A percentile compares a stretch with the other conserved stretches of the same genome.
phyloP scores from a whole-genome alignment of 1,140 invertebrate genomes.

The Psix sp. region DNA sequence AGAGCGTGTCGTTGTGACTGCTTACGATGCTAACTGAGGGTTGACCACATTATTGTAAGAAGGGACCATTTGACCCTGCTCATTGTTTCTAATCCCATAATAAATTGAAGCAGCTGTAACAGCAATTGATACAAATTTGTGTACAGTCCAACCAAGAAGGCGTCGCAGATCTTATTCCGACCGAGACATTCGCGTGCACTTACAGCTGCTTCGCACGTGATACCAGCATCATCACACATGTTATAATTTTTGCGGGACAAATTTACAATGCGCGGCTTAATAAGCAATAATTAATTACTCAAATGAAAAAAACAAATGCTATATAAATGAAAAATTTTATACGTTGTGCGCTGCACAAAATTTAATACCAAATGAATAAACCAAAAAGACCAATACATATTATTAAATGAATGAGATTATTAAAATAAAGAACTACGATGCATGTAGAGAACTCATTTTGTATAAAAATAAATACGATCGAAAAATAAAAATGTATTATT shows the following conservation, averaged over 20 bases:
- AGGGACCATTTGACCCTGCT: constrained; percentile 73
- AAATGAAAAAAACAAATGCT: no score
- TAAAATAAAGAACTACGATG: no score
- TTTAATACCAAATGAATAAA: no score
- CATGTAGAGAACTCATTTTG: no score
- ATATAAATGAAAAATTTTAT: no score
- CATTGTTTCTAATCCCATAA: constrained; percentile 77
- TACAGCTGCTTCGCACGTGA: constrained; percentile 30
- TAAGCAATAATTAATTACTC: no score
- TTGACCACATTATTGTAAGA: constrained; percentile 66
- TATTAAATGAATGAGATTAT: no score
- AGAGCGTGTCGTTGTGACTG: constrained; percentile 63
- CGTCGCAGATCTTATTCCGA: constrained; percentile 31
- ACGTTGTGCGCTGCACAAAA: no score
- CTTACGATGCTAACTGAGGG: constrained; percentile 60
- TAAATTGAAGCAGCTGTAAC: constrained; percentile 77
- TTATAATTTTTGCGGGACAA: constrained; percentile 23
- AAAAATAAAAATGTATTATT: no score
- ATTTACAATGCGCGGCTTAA: no score
- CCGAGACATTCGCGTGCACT: constrained; percentile 29
- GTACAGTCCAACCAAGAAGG: constrained; percentile 72
- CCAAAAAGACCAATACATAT: no score
- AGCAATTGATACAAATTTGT: constrained; percentile 77
- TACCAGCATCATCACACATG: constrained; percentile 38
- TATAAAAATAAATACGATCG: no score